Evolutionary conservation across 2,797 vertebrate genomes (phyloP).

Genomic region (Tragopan temminckii): DNA sequence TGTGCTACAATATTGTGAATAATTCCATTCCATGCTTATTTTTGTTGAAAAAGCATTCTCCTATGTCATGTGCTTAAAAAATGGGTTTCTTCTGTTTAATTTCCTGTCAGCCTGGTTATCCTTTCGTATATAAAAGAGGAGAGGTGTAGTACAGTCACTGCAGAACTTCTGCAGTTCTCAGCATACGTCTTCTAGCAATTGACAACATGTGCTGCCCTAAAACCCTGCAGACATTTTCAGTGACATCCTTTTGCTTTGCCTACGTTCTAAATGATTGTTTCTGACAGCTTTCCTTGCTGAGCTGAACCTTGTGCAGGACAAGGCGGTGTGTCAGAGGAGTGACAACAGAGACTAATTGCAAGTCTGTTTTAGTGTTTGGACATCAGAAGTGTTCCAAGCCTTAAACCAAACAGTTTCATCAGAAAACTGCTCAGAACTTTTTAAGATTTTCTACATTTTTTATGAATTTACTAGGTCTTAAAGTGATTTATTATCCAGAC

Average conservation of each 20-base stretch:
- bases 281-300: not conserved
- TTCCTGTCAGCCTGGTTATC: not conserved
- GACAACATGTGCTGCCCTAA: not conserved
- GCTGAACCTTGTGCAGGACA: constrained; percentile 6
- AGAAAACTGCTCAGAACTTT: constrained; percentile 62
- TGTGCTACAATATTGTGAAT: not conserved
- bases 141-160: not conserved
- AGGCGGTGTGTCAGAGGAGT: not conserved
- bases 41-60: not conserved
- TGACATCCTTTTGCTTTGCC: not conserved
- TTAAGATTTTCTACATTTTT: constrained; percentile 71
- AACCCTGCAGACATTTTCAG: not conserved
- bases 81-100: not conserved
- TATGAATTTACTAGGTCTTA: constrained; percentile 58
- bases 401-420: constrained; percentile 64
- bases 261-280: constrained; percentile 13
- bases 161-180: constrained; percentile 14
- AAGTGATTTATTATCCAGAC: constrained; percentile 43
- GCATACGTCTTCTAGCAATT: not conserved
- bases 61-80: not conserved
- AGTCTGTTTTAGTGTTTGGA: constrained; percentile 18
- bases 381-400: constrained; percentile 53
- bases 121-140: not conserved
- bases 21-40: not conserved
- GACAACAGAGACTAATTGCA: constrained; percentile 33